Percentiles rank a stretch among this genome's conserved stretches.
Conservation (phyloP, 2,797 vertebrate genomes). For the Pelodytes ibericus region DNA sequence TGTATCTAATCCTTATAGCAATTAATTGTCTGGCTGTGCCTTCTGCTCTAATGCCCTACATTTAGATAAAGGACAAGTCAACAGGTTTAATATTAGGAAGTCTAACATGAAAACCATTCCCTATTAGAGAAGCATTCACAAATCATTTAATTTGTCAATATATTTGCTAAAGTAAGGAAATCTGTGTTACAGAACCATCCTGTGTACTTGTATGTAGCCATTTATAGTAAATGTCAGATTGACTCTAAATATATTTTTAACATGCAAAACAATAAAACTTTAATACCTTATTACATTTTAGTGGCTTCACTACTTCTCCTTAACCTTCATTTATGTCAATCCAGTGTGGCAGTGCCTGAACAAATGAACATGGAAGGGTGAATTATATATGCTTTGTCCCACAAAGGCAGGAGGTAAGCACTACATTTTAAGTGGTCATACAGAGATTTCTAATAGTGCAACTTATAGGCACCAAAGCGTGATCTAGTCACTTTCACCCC, state of each 20-base stretch:
- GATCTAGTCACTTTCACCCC: too few relatives aligned
- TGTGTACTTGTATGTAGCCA: neutral
- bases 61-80: slow-evolving; percentile 17
- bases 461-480: too few relatives aligned
- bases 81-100: slow-evolving; percentile 12
- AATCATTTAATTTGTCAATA: slow-evolving; percentile 12
- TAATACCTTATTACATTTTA: too few relatives aligned
- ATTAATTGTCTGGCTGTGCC: slow-evolving; percentile 26
- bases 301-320: too few relatives aligned
- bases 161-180: neutral
- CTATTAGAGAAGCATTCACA: neutral
- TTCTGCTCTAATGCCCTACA: slow-evolving; percentile 8
- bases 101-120: slow-evolving; percentile 6
- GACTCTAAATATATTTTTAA: neutral
- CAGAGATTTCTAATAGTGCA: slow-evolving; percentile 28
- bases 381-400: slow-evolving; percentile 29
- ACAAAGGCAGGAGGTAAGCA: slow-evolving; percentile 36
- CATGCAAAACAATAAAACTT: too few relatives aligned
- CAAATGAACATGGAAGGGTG: slow-evolving; percentile 30
- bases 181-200: neutral
- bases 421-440: slow-evolving; percentile 38
- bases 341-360: slow-evolving; percentile 4
- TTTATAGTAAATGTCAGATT: neutral
- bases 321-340: too few relatives aligned
- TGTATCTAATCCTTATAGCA: slow-evolving; percentile 1